Evolutionary conservation across 1,140 invertebrate genomes (phyloP).

Genomic region (Microvelia longipes): DNA sequence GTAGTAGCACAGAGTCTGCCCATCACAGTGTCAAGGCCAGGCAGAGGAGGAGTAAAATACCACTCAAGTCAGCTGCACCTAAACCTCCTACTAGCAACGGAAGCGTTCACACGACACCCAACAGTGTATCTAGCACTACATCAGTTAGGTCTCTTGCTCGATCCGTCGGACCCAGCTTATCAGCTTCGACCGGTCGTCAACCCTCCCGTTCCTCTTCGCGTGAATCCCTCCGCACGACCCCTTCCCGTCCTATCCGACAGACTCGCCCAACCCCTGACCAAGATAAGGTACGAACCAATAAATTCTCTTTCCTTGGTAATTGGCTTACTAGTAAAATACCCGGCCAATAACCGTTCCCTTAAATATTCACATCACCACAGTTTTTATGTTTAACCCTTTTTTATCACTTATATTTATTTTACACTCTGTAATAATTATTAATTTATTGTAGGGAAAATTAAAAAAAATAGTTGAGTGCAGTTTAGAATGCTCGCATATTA

Average conservation of each 20-base stretch:
- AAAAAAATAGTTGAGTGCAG: no score
- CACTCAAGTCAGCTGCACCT: constrained; percentile 2
- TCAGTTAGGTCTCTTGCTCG: neutral
- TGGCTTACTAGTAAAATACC: constrained; percentile 1
- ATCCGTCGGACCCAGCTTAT: neutral
- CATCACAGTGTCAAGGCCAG: neutral
- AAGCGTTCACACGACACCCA: neutral
- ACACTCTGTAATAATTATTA: no score
- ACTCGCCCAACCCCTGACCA: neutral
- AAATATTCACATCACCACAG: neutral
- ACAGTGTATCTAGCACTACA: neutral
- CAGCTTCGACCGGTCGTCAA: neutral
- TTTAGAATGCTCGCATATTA: no score
- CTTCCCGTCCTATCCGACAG: neutral
- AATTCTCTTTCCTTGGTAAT: constrained; percentile 1
- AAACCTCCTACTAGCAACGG: neutral
- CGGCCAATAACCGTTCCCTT: neutral
- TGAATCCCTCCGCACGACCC: neutral
- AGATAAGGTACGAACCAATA: constrained; percentile 5
- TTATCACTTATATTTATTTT: no score
- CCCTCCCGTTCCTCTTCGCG: neutral
- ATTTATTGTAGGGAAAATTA: no score
- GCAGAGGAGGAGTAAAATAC: constrained; percentile 3
- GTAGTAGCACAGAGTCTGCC: neutral
- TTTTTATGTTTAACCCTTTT: no score